Base-by-base conservation (phyloP, 2,888 invertebrate species). In the Oxystoma pomonae region DNA sequence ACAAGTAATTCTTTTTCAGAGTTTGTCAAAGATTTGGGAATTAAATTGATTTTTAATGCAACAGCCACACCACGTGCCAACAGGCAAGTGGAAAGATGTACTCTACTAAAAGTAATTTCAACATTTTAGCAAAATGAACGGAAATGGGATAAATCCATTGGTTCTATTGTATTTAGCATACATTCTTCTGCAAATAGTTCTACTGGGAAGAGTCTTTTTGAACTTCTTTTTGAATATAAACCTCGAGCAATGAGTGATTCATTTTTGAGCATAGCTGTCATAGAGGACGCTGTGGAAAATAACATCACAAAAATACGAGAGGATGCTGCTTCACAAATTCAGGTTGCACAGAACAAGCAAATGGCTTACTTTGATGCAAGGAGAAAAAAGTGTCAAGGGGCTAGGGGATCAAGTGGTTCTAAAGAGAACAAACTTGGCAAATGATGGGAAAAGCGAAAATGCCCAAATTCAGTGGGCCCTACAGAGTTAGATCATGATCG, bases 21-120 rank as follows among this genome's bases (percentile, higher is more conserved):
- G 1, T 67, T 55, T 58, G 17, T 35, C 19, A 18, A 51, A 50
- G 20, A 63, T 5, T 55, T 58, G 51, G 67, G 65, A n/a, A 65
- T 70, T 7, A 69, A 68, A 67, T 51, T 59, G 2, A 62, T 70
- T 9, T 60, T 64, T 2, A 69, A 65, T 55, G 69, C 71, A n/a
- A 69, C 67, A 7, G 64, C 62, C 1, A 62, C 62, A 12, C 65
- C 62, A 20, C 55, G 66, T 16, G 73, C 75, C 70, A 77, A 79
- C 60, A 77, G 78, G 1, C 78, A 77, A 55, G 73, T 72, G 0
- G 78, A 68, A 59, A 60, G 75, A n/a, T 67, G 73, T 1, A 76
- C 73, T n/a, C 55, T 75, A 0, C 65, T 69, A 35, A 70, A 74
- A 1, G 59, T 72, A 16, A 68, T 69, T 12, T 70, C 73, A 1